These are phyloP conservation scores for Atta colombica DNA, from an alignment of 1,140 invertebrate genomes.

Conservation along the genomic window DNA sequence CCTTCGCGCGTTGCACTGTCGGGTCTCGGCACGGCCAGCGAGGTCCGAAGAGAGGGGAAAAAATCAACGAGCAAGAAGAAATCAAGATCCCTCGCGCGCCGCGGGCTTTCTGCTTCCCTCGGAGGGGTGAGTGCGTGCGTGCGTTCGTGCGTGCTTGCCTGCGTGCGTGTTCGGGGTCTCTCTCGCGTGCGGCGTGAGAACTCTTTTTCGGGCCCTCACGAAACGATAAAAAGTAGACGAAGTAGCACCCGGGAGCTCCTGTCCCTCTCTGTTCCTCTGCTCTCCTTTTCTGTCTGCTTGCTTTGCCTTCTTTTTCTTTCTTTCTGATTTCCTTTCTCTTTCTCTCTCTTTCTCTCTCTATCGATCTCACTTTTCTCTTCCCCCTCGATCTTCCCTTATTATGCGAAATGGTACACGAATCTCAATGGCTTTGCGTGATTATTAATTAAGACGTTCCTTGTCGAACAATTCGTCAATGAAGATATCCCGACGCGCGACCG, in stretches of 20 bases:
- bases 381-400: slow-evolving; percentile 66
- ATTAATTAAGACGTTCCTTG: slow-evolving; percentile 73
- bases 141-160: slow-evolving; percentile 57
- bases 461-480: slow-evolving; percentile 63
- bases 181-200: slow-evolving; percentile 77
- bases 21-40: slow-evolving; percentile 19
- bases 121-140: slow-evolving; percentile 67
- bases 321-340: not conserved
- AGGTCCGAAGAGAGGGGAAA: slow-evolving; percentile 31
- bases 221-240: slow-evolving; percentile 75
- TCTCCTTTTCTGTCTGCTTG: not conserved
- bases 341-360: not conserved
- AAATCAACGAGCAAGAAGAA: slow-evolving; percentile 64
- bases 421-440: slow-evolving; percentile 75
- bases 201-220: slow-evolving; percentile 72
- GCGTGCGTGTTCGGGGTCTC: slow-evolving; percentile 67
- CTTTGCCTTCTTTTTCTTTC: not conserved
- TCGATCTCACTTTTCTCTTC: slow-evolving; percentile 21
- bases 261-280: slow-evolving; percentile 49
- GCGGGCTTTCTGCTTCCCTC: slow-evolving; percentile 58
- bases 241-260: slow-evolving; percentile 56
- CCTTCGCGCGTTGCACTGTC: slow-evolving; percentile 54
- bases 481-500: slow-evolving; percentile 33
- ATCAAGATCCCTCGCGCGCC: slow-evolving; percentile 62
- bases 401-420: slow-evolving; percentile 75